Conservation (phyloP, 2,888 invertebrate species). For the Ophraella communa region DNA sequence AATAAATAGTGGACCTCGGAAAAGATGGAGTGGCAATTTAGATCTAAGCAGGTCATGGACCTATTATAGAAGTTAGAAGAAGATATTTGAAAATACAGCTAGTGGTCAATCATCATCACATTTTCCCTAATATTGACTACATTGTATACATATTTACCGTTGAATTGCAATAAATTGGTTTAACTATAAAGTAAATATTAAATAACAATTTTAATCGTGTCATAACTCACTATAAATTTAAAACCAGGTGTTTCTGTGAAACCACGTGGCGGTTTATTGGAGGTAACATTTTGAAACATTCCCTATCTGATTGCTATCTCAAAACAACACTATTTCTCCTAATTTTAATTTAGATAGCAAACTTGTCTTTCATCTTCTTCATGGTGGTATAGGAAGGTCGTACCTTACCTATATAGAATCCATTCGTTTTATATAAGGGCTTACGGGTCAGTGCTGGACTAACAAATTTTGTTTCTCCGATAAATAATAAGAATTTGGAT, state of each 20-base stretch:
- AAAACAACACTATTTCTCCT: slow-evolving; percentile 40
- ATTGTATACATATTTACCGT: too few relatives aligned
- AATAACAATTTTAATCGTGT: background rate
- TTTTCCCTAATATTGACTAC: too few relatives aligned
- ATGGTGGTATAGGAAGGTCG: slow-evolving; percentile 6
- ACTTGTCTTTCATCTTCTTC: slow-evolving; percentile 24
- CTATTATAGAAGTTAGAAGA: too few relatives aligned
- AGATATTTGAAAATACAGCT: too few relatives aligned
- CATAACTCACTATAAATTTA: background rate
- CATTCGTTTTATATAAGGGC: background rate
- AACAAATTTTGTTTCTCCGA: background rate
- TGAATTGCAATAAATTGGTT: too few relatives aligned
- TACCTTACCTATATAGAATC: background rate
- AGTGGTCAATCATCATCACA: too few relatives aligned
- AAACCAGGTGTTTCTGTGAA: slow-evolving; percentile 14
- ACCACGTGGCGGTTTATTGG: slow-evolving; percentile 15
- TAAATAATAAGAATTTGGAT: background rate
- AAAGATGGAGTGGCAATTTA: too few relatives aligned
- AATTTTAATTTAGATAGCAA: slow-evolving; percentile 44
- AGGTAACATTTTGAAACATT: slow-evolving; percentile 32
- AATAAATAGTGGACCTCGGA: too few relatives aligned
- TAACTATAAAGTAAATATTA: too few relatives aligned
- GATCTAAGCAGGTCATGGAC: too few relatives aligned
- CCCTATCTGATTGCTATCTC: slow-evolving; percentile 44
- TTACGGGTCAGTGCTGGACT: background rate